These are phyloP conservation scores for Cossypha caffra DNA, from an alignment of 2,797 vertebrate genomes.

Conservation along the genomic window DNA sequence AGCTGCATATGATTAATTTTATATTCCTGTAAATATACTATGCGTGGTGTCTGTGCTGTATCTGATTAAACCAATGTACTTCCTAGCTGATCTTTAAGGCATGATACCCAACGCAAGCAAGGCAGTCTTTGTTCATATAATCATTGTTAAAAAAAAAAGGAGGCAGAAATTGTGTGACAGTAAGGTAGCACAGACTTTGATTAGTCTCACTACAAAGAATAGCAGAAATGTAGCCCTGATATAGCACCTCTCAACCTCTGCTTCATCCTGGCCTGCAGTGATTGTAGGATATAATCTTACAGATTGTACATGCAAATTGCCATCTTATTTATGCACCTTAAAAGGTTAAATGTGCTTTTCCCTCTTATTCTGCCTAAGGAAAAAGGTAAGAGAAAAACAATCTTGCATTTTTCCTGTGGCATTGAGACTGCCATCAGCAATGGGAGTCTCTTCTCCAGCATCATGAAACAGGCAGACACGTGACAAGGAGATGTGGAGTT, in stretches of 20 bases:
- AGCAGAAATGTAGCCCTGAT: background rate
- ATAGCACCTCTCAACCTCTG: background rate
- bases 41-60: background rate
- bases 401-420: background rate
- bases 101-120: background rate
- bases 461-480: background rate
- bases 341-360: background rate
- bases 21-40: slow-evolving; percentile 2
- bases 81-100: background rate
- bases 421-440: background rate
- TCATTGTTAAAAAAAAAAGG: background rate
- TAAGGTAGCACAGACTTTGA: background rate
- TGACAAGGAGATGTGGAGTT: background rate
- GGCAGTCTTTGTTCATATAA: background rate
- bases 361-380: background rate
- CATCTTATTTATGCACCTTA: background rate
- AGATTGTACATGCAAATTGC: background rate
- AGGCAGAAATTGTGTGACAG: background rate
- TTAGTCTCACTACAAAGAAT: background rate
- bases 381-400: background rate
- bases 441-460: background rate
- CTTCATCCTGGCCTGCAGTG: background rate
- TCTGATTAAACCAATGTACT: background rate
- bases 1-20: background rate
- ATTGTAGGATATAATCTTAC: background rate